These are phyloP conservation scores for Platysteira castanea DNA, from an alignment of 2,113 vertebrate genomes.

Conservation along the genomic window DNA sequence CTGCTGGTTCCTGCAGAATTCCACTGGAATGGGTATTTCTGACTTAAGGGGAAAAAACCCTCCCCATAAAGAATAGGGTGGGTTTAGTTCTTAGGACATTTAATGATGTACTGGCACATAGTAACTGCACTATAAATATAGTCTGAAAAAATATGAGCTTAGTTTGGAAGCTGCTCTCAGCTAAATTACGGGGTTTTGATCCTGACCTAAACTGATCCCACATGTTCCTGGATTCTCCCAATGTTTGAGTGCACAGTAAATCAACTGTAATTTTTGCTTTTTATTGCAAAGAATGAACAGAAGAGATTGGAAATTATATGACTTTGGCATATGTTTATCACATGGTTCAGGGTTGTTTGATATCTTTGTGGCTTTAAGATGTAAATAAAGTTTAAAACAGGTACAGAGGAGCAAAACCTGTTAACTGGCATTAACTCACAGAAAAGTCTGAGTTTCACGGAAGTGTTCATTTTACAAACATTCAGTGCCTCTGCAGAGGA, in stretches of 20 bases:
- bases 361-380: neutral
- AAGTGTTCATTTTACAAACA: neutral
- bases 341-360: neutral
- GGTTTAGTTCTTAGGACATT: constrained; percentile 5
- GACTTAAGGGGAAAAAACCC: neutral
- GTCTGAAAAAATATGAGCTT: constrained; percentile 43
- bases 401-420: neutral
- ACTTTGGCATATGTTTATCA: constrained; percentile 37
- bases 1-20: neutral
- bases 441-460: neutral
- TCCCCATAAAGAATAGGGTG: neutral
- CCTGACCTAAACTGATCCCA: constrained; percentile 62
- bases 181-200: constrained; percentile 60
- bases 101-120: constrained; percentile 22
- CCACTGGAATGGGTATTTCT: neutral
- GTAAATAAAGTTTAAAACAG: neutral
- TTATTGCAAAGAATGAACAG: constrained; percentile 34
- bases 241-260: constrained; percentile 24
- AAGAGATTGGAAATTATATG: constrained; percentile 10
- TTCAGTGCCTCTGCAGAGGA: neutral
- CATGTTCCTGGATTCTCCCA: constrained; percentile 43
- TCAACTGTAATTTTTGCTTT: constrained; percentile 23
- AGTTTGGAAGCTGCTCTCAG: constrained; percentile 53
- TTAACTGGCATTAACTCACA: neutral
- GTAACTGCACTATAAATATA: constrained; percentile 48